Percentiles rank a stretch among this genome's conserved stretches.
These are phyloP conservation scores for Clusia tigrina DNA, from an alignment of 2,888 invertebrate genomes.

Conservation along the genomic window DNA sequence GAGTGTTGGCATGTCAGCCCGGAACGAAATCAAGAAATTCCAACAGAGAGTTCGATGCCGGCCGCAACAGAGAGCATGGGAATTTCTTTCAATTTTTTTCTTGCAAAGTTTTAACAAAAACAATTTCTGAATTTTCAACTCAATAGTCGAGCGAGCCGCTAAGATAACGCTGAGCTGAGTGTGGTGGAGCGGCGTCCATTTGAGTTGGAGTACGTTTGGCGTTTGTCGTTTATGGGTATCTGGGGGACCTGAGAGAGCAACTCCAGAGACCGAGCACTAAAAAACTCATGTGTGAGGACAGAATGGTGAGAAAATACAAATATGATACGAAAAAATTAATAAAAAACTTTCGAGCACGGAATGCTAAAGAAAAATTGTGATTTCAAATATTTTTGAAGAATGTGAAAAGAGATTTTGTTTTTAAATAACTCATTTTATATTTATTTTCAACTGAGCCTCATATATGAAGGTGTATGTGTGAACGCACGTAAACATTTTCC, in stretches of 20 bases:
- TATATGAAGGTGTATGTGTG: too few species aligned
- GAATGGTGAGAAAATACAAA: not conserved
- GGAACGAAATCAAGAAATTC: not conserved
- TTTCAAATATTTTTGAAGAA: not conserved
- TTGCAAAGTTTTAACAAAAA: not conserved
- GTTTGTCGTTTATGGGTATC: not conserved
- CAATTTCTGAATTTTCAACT: not conserved
- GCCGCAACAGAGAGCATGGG: not conserved
- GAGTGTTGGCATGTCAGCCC: slow-evolving; percentile 37
- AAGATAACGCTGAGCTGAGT: too few species aligned
- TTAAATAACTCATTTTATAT: too few species aligned
- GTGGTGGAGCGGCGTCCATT: slow-evolving; percentile 4
- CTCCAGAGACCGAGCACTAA: not conserved
- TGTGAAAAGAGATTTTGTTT: not conserved
- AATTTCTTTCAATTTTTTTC: not conserved
- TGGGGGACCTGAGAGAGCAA: not conserved
- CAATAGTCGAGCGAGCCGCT: not conserved
- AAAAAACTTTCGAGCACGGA: not conserved
- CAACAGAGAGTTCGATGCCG: not conserved
- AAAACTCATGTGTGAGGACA: not conserved
- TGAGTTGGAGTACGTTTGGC: slow-evolving; percentile 3
- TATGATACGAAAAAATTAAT: not conserved
- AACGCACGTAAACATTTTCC: too few species aligned
- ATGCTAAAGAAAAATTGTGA: not conserved
- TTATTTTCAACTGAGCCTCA: too few species aligned